Evolutionary conservation across 1,140 invertebrate species (phyloP).

Genomic region (Sitodiplosis mosellana): DNA sequence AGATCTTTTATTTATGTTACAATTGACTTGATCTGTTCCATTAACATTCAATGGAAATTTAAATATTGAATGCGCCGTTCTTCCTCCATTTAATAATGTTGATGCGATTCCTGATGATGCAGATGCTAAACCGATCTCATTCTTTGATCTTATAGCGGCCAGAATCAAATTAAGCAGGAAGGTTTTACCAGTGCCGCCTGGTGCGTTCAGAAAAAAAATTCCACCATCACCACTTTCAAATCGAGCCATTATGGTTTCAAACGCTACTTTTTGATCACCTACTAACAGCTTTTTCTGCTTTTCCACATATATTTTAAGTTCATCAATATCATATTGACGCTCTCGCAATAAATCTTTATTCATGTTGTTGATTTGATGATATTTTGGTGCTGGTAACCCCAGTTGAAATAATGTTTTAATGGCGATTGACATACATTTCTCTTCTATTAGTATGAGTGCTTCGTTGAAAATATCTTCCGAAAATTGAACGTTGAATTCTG

Average conservation of each 20-base stretch:
- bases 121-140: conserved; percentile 23
- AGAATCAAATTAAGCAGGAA: conserved; percentile 25
- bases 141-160: conserved; percentile 13
- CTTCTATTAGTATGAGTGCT: conserved; percentile 18
- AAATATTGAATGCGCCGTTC: conserved; percentile 31
- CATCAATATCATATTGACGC: conserved; percentile 9
- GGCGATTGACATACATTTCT: conserved; percentile 12
- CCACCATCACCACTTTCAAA: conserved; percentile 6
- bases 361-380: neutral
- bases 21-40: conserved; percentile 11
- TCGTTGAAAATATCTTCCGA: conserved; percentile 13
- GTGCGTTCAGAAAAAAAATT: conserved; percentile 20
- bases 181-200: conserved; percentile 26
- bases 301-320: conserved; percentile 6
- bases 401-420: conserved; percentile 12
- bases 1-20: conserved; percentile 15
- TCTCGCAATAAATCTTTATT: neutral
- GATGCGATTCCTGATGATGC: conserved; percentile 31
- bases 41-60: conserved; percentile 11
- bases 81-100: conserved; percentile 27
- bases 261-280: conserved; percentile 7
- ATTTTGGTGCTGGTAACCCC: conserved; percentile 14
- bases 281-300: conserved; percentile 5
- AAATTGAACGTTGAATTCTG: conserved; percentile 4
- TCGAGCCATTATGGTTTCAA: conserved; percentile 8